Base-by-base conservation (phyloP, 2,797 vertebrate species). In the Botia almorhae region DNA sequence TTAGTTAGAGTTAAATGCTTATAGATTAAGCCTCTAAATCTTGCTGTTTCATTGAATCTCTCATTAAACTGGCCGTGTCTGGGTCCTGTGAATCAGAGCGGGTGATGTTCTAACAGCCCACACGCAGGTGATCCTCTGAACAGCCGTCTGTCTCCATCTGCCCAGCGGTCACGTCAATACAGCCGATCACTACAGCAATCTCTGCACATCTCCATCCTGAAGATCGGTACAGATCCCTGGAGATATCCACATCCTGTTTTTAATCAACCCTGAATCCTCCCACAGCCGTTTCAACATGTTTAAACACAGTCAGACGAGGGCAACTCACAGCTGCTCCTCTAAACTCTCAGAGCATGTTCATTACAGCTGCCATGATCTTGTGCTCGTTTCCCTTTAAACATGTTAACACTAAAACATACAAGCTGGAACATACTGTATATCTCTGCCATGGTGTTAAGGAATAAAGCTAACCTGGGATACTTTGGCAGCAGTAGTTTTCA, bases 231-330 rank as follows among this genome's bases (percentile, higher is more conserved):
- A 81, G 77, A 83, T 78, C 84, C 78, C 65, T 29, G 2, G 72
- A 74, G 81, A 85, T 75, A 73, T 78, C 64, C 74, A 83, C 85
- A 85, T 88, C 87, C 87, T 86, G 87, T 85, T 85, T 83, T 83
- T 86, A 89, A 86, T 88, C 85, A 83, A 83, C 86, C 83, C 81
- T 23, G 75, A 78, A 16, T 76, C 81, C 63, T 74, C 74, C 67
- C 77, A 63, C 78, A 69, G 26, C 29, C n/a, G 77, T 50, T 55
- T 60, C 19, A 80, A 43, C 58, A 76, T 48, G 50, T 71, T 53
- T 46, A 67, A 69, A 64, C 39, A 61, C 33, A 8, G 65, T 69
- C 67, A 79, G 64, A 11, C 12, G 72, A 82, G 63, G 71, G 14
- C 56, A 70, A 56, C 29, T 50, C 58, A 23, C 53, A 60, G 6